Base-by-base conservation (phyloP, 1,140 invertebrate genomes). In the Pomacea maculata region DNA sequence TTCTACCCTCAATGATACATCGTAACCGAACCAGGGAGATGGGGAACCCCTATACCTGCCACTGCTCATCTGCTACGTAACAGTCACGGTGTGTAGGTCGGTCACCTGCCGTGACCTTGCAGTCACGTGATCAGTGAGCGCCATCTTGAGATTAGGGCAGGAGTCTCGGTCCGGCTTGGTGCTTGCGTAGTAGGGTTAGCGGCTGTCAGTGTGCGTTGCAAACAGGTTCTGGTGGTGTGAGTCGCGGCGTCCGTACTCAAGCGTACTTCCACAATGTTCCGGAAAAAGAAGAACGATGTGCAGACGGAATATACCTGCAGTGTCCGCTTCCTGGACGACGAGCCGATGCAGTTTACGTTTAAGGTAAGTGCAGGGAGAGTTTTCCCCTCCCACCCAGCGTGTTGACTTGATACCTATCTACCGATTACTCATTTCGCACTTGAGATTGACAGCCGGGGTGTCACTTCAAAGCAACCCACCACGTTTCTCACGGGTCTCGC, bases 301-400 rank as follows among this genome's bases (percentile, higher is more conserved):
- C 86, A 87, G 63, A 85, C 85, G 83, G 88, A 90, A 78, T 96
- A 96, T 93, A 97, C 97, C 93, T 97, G 97, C 93, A 98, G 96
- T 83, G 95, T 99, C 83, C 94, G 97, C 87, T 94, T 99, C 84
- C 93, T 99, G 85, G 97, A 98, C 92, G 97, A 99, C 93, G 97
- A 98, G 93, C 95, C 97, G 86, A 93, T 99, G 87, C 95, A 97
- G 93, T 96, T 96, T 91, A 96, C 97, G 94, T 98, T 98, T 94
- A 96, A 97, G 94, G 97, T 98, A 92, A 87, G 87, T 1, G 29
- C 68, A 70, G 21, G 67, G 21, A 4, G 67, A n/a, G 57, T 61
- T 61, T 61, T 61, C 57, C 57, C 57, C 57, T 9, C 8, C 11
- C 55, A 14, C 11, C 15, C 11, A 1, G 9, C 11, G 1, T 61